Percentiles rank a stretch among this genome's conserved stretches.
Conservation (phyloP, 2,888 invertebrate genomes). For the Cataglyphis cursor region DNA sequence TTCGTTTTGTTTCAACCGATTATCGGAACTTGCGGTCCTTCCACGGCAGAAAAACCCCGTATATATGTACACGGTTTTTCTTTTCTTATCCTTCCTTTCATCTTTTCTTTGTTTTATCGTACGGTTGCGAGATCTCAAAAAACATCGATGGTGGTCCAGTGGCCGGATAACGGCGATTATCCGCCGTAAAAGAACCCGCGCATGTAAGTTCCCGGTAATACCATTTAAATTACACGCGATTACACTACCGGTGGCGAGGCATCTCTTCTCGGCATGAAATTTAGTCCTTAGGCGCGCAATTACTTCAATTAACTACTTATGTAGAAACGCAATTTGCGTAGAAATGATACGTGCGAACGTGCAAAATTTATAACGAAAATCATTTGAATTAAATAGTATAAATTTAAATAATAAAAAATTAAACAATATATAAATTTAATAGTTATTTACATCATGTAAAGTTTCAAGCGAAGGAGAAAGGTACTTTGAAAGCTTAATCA, state of each 20-base stretch:
- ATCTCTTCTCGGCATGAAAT: conserved; percentile 42
- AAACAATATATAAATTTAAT: conserved; percentile 16
- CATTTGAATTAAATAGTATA: not conserved
- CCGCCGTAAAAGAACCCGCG: conserved; percentile 44
- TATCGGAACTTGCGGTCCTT: conserved; percentile 38
- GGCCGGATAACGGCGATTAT: conserved; percentile 64
- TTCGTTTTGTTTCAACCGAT: conserved; percentile 44
- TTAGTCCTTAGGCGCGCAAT: conserved; percentile 54
- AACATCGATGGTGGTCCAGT: conserved; percentile 60
- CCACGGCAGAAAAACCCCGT: conserved; percentile 9
- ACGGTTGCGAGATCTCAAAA: conserved; percentile 34
- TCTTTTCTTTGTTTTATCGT: not conserved
- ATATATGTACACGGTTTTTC: conserved; percentile 24
- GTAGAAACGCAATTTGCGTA: conserved; percentile 48
- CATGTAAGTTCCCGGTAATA: conserved; percentile 55
- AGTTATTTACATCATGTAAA: not conserved
- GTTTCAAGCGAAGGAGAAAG: not conserved
- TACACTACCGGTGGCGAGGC: conserved; percentile 39
- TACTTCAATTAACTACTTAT: conserved; percentile 52
- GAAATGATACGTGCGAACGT: not conserved
- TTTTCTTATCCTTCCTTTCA: conserved; percentile 9
- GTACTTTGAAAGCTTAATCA: not conserved
- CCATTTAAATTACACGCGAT: conserved; percentile 57
- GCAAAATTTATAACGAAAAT: conserved; percentile 21
- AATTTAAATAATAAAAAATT: not conserved